Base-by-base conservation (phyloP, 2,888 invertebrate genomes). In the Metalampra italica region DNA sequence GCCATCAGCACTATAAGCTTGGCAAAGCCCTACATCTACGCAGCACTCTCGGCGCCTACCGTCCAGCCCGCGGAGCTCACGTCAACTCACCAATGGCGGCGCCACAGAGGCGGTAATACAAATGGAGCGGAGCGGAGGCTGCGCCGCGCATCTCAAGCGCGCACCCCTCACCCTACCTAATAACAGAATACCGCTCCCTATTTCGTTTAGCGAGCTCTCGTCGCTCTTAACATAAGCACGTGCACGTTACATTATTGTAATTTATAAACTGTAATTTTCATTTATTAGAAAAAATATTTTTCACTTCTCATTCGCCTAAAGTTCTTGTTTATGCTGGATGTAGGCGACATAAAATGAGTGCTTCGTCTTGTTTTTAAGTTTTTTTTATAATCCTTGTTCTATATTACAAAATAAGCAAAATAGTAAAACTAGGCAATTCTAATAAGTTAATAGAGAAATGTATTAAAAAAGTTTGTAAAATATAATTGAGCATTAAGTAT, bases 61-160 rank as follows among this genome's bases (percentile, higher is more conserved):
- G 71, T 77, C 71, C 68, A 74, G 64, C 66, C 66, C 72, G 64
- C 72, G 58, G 58, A 68, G 66, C 75, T 74, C 74, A 68, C 74
- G 71, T 68, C 68, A 70, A 79, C 73, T 77, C 76, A 65, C 67
- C 75, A 75, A 75, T 76, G 78, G 78, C 78, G 82, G 82, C 84
- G 83, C 80, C 82, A 78, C 79, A 70, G 75, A 70, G 75, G 61
- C 75, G 67, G 70, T 62, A 64, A 57, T 54, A 58, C 68, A 62
- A 22, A 22, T 22, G 22, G 22, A 22, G 22, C 22, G 22, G 22
- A 22, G 22, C 22, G 80, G 88, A 87, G 76, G 84, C 87, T 86
- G 88, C 82, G 82, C 86, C 71, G 85, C 85, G 86, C 86, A 87
- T 84, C 83, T 75, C 64, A 59, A 57, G 64, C 73, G 82, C 87